Evolutionary conservation across 2,797 vertebrate genomes (phyloP).

Genomic region (Diplodus sargus): DNA sequence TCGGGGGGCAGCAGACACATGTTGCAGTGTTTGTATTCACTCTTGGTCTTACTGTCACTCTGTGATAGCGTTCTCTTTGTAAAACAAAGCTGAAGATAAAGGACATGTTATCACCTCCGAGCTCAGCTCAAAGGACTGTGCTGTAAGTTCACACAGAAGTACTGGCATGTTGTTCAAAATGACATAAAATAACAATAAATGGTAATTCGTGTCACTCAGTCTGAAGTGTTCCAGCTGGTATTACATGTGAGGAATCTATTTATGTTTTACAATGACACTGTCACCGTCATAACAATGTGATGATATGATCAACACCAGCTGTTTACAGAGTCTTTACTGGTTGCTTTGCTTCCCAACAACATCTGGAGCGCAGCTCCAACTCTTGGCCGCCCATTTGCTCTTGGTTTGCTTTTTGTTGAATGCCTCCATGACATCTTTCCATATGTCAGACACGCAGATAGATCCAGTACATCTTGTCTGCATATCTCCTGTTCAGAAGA

Average conservation of each 20-base stretch:
- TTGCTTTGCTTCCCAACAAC: neutral
- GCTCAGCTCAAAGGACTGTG: neutral
- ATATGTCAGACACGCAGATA: neutral
- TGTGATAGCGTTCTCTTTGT: neutral
- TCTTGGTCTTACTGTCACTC: neutral
- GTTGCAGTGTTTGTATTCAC: neutral
- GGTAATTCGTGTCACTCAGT: neutral
- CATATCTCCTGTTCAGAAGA: neutral
- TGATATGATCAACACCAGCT: neutral
- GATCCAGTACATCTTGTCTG: neutral
- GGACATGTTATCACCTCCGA: neutral
- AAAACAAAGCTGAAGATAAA: slow-evolving; percentile 16
- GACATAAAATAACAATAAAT: neutral
- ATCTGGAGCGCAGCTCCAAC: slow-evolving; percentile 11
- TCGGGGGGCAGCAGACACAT: neutral
- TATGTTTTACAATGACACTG: neutral
- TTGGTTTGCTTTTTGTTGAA: slow-evolving; percentile 3
- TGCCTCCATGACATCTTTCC: neutral
- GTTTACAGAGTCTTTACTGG: neutral
- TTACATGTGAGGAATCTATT: neutral
- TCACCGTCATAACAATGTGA: slow-evolving; percentile 3
- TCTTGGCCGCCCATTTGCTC: neutral
- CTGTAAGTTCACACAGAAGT: no score
- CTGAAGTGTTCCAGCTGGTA: neutral
- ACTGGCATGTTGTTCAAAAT: neutral